Percentiles rank a stretch among this genome's conserved stretches.
Conservation (phyloP, 2,888 invertebrate genomes). For the Didymodactylos carnosus region DNA sequence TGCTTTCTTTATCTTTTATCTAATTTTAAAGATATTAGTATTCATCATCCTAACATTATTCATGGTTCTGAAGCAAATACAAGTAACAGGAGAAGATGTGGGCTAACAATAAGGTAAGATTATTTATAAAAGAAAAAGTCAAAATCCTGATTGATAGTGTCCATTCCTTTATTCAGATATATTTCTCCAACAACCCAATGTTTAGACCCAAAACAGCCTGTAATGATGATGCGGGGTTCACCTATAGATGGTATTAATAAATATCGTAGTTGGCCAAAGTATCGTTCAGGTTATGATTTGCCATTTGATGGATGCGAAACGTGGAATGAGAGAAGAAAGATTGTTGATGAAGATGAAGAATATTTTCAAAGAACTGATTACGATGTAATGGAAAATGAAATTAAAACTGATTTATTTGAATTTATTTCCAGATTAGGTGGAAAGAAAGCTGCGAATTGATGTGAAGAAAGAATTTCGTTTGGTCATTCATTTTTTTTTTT, state of each 20-base stretch:
- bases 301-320: background rate
- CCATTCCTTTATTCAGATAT: background rate
- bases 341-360: background rate
- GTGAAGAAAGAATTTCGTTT: background rate
- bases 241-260: background rate
- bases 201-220: background rate
- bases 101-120: conserved; percentile 8
- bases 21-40: background rate
- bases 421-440: background rate
- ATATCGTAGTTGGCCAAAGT: background rate
- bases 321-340: background rate
- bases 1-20: too few species aligned
- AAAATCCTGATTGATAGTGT: too few species aligned
- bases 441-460: background rate
- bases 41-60: conserved; percentile 20
- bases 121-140: background rate
- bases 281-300: background rate
- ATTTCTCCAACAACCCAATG: background rate
- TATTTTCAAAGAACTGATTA: background rate
- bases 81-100: conserved; percentile 20
- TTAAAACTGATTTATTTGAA: background rate
- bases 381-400: background rate
- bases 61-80: conserved; percentile 22
- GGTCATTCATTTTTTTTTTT: too few species aligned
- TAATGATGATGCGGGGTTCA: background rate